Conservation (phyloP, 2,113 vertebrate species). For the Prochilodus magdalenae region DNA sequence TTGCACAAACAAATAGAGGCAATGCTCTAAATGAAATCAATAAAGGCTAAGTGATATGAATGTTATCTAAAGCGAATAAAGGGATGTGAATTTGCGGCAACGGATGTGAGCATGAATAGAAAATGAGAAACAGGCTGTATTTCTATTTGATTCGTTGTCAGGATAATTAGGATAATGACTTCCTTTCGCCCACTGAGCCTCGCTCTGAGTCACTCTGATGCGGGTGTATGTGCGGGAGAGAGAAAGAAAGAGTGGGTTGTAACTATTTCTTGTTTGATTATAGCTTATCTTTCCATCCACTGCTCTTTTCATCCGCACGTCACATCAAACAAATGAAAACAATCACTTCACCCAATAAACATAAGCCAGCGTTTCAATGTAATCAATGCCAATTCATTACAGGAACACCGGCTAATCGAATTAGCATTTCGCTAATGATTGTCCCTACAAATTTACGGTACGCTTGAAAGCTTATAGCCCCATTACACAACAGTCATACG, state of each 20-base stretch:
- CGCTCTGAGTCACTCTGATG: constrained; percentile 10
- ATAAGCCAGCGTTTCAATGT: constrained; percentile 17
- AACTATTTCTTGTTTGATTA: constrained; percentile 14
- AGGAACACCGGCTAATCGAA: background rate
- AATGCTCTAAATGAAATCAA: constrained; percentile 46
- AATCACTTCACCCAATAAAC: constrained; percentile 18
- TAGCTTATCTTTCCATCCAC: background rate
- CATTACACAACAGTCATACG: no score
- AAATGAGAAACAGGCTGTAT: constrained; percentile 14
- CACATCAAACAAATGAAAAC: constrained; percentile 39
- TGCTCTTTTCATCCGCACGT: constrained; percentile 7
- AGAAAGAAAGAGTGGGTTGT: background rate
- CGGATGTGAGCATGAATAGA: constrained; percentile 3
- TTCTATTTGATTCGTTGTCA: constrained; percentile 37
- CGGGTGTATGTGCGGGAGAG: constrained; percentile 10
- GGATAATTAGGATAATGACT: constrained; percentile 48
- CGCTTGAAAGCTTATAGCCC: no score
- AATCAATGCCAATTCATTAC: constrained; percentile 34
- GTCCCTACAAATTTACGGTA: background rate
- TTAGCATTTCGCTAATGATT: constrained; percentile 17
- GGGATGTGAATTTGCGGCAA: constrained; percentile 24
- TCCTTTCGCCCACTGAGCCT: constrained; percentile 31
- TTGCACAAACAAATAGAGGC: constrained; percentile 14
- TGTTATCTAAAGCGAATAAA: constrained; percentile 25
- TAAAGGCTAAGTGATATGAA: constrained; percentile 37